Evolutionary conservation across 2,797 vertebrate genomes (phyloP).

Genomic region (Parambassis ranga): DNA sequence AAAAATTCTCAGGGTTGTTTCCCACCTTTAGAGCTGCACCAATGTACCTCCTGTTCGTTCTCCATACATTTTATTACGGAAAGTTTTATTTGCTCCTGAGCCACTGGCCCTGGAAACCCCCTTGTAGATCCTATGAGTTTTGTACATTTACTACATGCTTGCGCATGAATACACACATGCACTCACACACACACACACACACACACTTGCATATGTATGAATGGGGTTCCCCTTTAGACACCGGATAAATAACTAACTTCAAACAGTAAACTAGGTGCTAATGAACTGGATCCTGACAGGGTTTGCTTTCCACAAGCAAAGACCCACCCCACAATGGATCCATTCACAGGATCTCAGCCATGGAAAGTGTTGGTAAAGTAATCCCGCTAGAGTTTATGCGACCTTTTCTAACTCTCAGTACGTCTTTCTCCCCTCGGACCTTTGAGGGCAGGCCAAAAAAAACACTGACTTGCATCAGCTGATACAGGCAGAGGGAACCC

Average conservation of each 20-base stretch:
- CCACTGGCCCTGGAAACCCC: constrained; percentile 82
- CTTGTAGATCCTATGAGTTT: constrained; percentile 62
- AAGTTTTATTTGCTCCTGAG: constrained; percentile 72
- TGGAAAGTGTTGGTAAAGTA: constrained; percentile 96
- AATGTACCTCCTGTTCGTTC: constrained; percentile 58
- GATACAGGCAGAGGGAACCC: constrained; percentile 89
- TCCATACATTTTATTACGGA: constrained; percentile 72
- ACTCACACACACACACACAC: not conserved
- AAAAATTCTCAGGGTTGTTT: constrained; percentile 52
- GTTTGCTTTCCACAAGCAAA: constrained; percentile 84
- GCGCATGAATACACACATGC: constrained; percentile 21
- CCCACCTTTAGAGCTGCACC: constrained; percentile 58
- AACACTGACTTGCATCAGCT: constrained; percentile 95
- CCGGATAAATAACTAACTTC: constrained; percentile 83
- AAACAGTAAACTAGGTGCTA: constrained; percentile 89
- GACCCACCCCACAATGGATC: constrained; percentile 91
- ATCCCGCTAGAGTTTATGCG: constrained; percentile 90
- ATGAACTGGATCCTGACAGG: constrained; percentile 88
- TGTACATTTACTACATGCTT: constrained; percentile 56
- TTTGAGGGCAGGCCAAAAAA: constrained; percentile 88
- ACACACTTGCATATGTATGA: constrained; percentile 65
- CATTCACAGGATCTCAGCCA: constrained; percentile 93
- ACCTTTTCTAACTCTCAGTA: constrained; percentile 90
- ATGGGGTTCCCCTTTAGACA: constrained; percentile 79
- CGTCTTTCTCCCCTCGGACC: constrained; percentile 78